These are phyloP conservation scores for Nephrotoma guestfalica DNA, from an alignment of 2,888 invertebrate species.

Conservation along the genomic window DNA sequence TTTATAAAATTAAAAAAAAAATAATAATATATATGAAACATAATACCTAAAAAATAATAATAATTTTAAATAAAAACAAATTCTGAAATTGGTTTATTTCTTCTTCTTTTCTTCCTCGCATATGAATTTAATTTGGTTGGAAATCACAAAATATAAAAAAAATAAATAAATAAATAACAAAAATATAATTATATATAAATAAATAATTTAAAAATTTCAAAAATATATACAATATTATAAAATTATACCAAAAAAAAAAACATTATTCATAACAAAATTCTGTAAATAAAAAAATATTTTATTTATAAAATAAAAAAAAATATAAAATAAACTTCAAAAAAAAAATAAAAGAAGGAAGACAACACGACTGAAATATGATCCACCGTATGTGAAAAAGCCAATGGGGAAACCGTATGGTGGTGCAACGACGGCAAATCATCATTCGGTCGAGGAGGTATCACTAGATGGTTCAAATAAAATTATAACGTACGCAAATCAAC, in stretches of 20 bases:
- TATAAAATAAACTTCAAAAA: constrained; percentile 18
- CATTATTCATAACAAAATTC: not conserved
- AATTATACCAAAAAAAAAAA: constrained; percentile 1
- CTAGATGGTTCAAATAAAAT: constrained; percentile 70
- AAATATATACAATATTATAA: not conserved
- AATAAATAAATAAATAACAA: not conserved
- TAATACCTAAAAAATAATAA: not conserved
- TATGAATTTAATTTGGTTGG: not conserved
- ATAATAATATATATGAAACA: not conserved
- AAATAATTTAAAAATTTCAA: not conserved
- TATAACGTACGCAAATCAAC: constrained; percentile 57
- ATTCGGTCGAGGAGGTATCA: constrained; percentile 64
- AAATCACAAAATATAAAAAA: not conserved
- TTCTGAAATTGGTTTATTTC: not conserved
- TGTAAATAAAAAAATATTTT: not conserved
- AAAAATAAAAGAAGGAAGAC: constrained; percentile 58
- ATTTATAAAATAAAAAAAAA: constrained; percentile 13
- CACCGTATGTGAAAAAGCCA: constrained; percentile 74
- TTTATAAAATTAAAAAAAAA: not conserved
- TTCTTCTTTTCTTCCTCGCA: not conserved
- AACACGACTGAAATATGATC: constrained; percentile 76
- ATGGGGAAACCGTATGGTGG: constrained; percentile 52
- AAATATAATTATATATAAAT: not conserved
- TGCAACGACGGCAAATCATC: constrained; percentile 51
- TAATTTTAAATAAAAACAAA: not conserved